phyloP scores from a whole-genome alignment of 2,888 invertebrate genomes.

The Zygogramma bicolorata region DNA sequence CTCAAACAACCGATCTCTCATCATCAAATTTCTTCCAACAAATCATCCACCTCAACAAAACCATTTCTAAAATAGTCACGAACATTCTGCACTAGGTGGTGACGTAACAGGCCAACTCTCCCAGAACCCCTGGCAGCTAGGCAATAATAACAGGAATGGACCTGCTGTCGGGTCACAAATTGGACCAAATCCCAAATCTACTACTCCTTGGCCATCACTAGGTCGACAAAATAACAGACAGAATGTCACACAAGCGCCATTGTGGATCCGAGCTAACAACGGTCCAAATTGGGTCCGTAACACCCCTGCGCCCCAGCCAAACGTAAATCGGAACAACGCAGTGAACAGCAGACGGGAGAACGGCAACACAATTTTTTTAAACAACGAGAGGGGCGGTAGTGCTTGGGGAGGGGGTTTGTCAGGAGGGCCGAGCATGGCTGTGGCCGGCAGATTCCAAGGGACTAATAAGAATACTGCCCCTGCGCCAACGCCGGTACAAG shows the following conservation, averaged over 20 bases:
- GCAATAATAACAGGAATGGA: conserved; percentile 14
- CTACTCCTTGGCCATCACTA: conserved; percentile 57
- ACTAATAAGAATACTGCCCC: not conserved
- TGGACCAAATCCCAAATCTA: conserved; percentile 37
- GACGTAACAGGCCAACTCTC: not conserved
- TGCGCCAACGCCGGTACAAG: not conserved
- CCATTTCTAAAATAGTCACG: not conserved
- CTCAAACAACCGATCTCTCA: too few relatives aligned
- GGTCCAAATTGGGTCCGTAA: conserved; percentile 41
- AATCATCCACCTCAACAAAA: not conserved
- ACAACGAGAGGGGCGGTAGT: conserved; percentile 29
- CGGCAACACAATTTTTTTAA: conserved; percentile 31
- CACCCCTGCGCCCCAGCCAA: conserved; percentile 20
- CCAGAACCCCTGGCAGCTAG: conserved; percentile 30
- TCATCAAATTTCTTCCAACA: too few relatives aligned
- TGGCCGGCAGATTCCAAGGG: not conserved
- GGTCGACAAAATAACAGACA: conserved; percentile 42
- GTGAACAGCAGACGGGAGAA: not conserved
- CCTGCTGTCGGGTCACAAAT: conserved; percentile 21
- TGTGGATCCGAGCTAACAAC: conserved; percentile 39
- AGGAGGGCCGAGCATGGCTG: not conserved
- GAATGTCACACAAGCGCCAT: conserved; percentile 26
- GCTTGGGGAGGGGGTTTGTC: not conserved
- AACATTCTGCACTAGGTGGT: conserved; percentile 4
- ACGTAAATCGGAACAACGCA: not conserved